These are phyloP conservation scores for Magallana gigas DNA, from an alignment of 1,140 invertebrate species.

Conservation along the genomic window DNA sequence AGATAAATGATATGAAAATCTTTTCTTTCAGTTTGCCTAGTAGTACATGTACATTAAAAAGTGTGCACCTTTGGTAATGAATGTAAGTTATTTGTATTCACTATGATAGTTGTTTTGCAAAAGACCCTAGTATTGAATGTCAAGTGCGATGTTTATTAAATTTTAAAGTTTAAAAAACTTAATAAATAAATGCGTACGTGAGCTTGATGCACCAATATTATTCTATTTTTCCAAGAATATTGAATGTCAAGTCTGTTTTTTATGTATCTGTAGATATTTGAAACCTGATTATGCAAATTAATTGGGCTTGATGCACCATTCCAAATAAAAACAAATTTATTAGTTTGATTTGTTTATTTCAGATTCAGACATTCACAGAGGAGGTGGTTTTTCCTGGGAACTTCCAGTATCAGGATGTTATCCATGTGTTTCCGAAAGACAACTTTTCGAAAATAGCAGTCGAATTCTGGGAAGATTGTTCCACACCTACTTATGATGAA, in stretches of 20 bases:
- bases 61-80: constrained; percentile 9
- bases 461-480: constrained; percentile 30
- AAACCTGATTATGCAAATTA: too few relatives aligned
- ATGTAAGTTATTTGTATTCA: neutral
- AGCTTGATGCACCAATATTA: too few relatives aligned
- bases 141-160: too few relatives aligned
- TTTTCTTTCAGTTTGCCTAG: neutral
- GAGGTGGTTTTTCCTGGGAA: constrained; percentile 20
- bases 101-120: too few relatives aligned
- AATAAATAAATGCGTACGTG: too few relatives aligned
- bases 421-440: constrained; percentile 6
- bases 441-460: neutral
- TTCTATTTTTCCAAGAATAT: too few relatives aligned
- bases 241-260: too few relatives aligned
- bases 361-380: constrained; percentile 11
- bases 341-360: neutral
- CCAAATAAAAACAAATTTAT: neutral
- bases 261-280: too few relatives aligned
- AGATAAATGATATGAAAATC: too few relatives aligned
- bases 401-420: constrained; percentile 29
- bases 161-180: too few relatives aligned
- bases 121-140: too few relatives aligned
- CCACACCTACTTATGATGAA: constrained; percentile 26
- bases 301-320: too few relatives aligned
- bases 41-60: neutral